Percentiles rank a stretch among this genome's conserved stretches.
phyloP scores from a whole-genome alignment of 2,797 vertebrate genomes.

The Loriculus beryllinus region DNA sequence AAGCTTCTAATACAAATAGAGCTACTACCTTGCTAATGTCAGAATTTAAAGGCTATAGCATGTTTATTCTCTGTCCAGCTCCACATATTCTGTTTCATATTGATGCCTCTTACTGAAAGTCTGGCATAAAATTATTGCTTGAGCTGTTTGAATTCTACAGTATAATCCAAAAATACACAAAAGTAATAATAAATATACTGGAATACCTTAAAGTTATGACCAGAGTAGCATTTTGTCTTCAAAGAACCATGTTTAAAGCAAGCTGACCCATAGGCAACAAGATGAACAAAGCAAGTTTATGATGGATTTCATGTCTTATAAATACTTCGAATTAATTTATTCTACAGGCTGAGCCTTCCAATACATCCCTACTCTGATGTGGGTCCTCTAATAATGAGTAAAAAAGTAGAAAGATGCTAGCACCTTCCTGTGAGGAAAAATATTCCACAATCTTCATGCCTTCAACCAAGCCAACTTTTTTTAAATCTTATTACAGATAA shows the following conservation, averaged over 20 bases:
- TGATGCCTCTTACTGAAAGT: not conserved
- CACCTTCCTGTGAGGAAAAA: not conserved
- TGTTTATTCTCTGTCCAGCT: not conserved
- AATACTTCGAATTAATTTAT: not conserved
- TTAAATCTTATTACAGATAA: not conserved
- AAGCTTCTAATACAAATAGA: not conserved
- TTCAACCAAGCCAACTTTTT: not conserved
- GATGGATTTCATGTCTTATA: not conserved
- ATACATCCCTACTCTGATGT: not conserved
- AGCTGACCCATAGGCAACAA: not conserved
- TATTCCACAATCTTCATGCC: not conserved
- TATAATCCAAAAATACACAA: not conserved
- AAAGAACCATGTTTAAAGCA: not conserved
- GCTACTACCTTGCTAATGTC: not conserved
- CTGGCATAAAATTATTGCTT: not conserved
- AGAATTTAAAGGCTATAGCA: not conserved
- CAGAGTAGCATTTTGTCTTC: not conserved
- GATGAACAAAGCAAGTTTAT: not conserved
- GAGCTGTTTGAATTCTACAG: not conserved
- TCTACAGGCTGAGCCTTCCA: not conserved
- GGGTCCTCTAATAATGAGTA: not conserved
- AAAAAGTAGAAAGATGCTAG: not conserved
- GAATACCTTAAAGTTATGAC: not conserved
- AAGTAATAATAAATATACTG: not conserved
- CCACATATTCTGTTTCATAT: not conserved